Percentiles rank a stretch among this genome's conserved stretches.
Evolutionary conservation across 2,797 vertebrate species (phyloP).

Genomic region (Crax fasciolata): DNA sequence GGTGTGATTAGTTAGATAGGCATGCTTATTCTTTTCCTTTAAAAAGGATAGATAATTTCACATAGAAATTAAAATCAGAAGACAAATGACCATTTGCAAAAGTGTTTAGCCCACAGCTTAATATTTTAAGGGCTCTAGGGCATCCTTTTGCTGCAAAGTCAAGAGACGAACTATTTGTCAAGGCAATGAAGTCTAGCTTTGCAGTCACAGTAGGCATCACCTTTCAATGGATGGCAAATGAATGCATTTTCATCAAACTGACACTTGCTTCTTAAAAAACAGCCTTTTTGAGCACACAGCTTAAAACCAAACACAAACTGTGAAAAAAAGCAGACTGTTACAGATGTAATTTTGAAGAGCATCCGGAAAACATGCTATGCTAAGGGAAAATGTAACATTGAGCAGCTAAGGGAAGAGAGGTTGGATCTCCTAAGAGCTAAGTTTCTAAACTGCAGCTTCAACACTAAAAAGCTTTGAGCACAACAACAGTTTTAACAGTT

Average conservation of each 20-base stretch:
- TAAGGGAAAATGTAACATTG: neutral
- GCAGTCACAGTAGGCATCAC: conserved; percentile 18
- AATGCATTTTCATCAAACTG: conserved; percentile 55
- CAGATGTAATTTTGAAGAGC: neutral
- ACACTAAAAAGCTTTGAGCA: neutral
- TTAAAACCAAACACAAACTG: conserved; percentile 18
- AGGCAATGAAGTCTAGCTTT: conserved; percentile 59
- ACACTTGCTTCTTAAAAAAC: conserved; percentile 38
- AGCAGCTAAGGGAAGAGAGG: neutral
- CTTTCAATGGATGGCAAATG: conserved; percentile 28
- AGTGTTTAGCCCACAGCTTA: neutral
- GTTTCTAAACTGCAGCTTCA: neutral
- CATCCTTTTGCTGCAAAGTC: neutral
- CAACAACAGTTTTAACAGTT: neutral
- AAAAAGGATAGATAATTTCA: conserved; percentile 31
- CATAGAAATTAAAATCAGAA: conserved; percentile 56
- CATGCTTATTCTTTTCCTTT: neutral
- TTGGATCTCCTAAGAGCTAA: neutral
- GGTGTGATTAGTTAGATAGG: neutral
- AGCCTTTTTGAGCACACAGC: neutral
- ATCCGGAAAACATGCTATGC: neutral
- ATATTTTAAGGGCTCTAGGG: conserved; percentile 45
- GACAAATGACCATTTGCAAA: conserved; percentile 9
- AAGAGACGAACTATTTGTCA: conserved; percentile 37
- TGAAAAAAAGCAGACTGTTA: neutral